Percentiles rank a stretch among this genome's conserved stretches.
phyloP scores from a whole-genome alignment of 2,888 invertebrate genomes.

The Eristalinus sepulchralis region DNA sequence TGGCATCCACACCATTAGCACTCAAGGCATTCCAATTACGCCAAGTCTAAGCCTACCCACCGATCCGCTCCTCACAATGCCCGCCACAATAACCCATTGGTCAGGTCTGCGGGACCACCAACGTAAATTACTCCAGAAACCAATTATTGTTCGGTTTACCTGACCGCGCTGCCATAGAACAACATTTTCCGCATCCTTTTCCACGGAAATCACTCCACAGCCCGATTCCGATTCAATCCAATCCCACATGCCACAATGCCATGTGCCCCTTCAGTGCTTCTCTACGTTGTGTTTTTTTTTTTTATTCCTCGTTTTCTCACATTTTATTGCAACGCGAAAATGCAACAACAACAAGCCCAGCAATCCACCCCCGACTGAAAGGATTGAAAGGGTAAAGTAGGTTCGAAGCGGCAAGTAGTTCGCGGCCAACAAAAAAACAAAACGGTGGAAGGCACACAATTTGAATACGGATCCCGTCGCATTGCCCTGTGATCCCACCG shows the following conservation, averaged over 20 bases:
- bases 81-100: constrained; percentile 49
- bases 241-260: constrained; percentile 33
- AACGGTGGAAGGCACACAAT: constrained; percentile 30
- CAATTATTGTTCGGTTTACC: constrained; percentile 64
- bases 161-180: constrained; percentile 25
- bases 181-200: constrained; percentile 47
- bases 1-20: constrained; percentile 43
- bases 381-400: constrained; percentile 45
- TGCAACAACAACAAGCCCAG: constrained; percentile 48
- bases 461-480: constrained; percentile 47
- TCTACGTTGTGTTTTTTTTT: neutral
- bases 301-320: neutral
- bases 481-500: constrained; percentile 38
- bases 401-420: constrained; percentile 42
- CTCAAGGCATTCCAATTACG: constrained; percentile 25
- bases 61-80: constrained; percentile 33
- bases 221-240: constrained; percentile 1
- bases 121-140: constrained; percentile 51
- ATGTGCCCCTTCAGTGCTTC: constrained; percentile 36
- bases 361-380: constrained; percentile 3
- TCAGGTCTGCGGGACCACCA: constrained; percentile 58
- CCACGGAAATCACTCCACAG: constrained; percentile 46
- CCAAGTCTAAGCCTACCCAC: neutral
- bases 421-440: constrained; percentile 32
- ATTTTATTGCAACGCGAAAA: constrained; percentile 67